Conservation (phyloP, 1,140 invertebrate genomes). For the Cydia amplana region DNA sequence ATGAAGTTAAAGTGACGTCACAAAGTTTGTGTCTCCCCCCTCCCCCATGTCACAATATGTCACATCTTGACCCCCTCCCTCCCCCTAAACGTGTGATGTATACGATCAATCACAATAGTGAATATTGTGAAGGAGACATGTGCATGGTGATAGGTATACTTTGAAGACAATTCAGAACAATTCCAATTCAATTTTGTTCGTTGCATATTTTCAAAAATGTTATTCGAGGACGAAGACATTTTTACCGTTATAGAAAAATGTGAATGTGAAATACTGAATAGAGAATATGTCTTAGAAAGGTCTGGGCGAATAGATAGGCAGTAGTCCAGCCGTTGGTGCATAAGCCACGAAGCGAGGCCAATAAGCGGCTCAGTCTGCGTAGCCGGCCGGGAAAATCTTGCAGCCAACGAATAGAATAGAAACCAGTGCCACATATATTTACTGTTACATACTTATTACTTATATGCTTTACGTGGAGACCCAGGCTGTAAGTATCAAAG, state of each 20-base stretch:
- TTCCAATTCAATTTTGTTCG: background rate
- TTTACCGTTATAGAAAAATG: conserved; percentile 7
- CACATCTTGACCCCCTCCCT: too few relatives aligned
- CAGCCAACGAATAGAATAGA: conserved; percentile 37
- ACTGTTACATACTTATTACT: conserved; percentile 28
- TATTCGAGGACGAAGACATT: background rate
- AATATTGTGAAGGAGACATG: background rate
- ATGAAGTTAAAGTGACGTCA: too few relatives aligned
- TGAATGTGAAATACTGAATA: conserved; percentile 21
- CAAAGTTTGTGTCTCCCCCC: too few relatives aligned
- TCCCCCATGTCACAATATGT: too few relatives aligned
- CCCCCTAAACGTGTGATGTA: too few relatives aligned
- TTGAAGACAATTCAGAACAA: background rate
- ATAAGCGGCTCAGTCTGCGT: conserved; percentile 49
- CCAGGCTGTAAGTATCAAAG: background rate
- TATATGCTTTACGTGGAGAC: conserved; percentile 2
- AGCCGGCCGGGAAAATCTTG: conserved; percentile 29
- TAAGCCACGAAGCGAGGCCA: conserved; percentile 40
- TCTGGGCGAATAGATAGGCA: conserved; percentile 50
- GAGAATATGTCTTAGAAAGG: conserved; percentile 28
- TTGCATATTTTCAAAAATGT: background rate
- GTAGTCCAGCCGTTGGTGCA: conserved; percentile 39
- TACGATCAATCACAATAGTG: conserved; percentile 6
- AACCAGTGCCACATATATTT: conserved; percentile 17
- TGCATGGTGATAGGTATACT: background rate